Base-by-base conservation (phyloP, 2,888 invertebrate genomes). In the Morpho achilles region DNA sequence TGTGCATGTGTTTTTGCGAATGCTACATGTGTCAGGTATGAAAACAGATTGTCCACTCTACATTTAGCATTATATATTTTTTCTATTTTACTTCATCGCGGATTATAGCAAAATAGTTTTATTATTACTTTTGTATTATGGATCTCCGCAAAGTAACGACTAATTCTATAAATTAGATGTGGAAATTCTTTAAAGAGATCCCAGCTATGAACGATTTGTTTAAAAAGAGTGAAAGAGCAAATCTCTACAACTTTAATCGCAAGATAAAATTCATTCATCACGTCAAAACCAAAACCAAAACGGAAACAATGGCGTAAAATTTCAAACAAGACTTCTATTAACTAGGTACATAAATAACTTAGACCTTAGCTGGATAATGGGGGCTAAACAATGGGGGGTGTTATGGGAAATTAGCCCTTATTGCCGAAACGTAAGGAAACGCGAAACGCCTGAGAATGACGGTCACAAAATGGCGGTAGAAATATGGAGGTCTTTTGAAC, bases 391-490 rank as follows among this genome's bases (percentile, higher is more conserved):
- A 67, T 65, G 48, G 67, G 51, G 48, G 55, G 50, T 50, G 61
- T 48, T 58, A 59, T 16, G 32, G 59, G 49, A 66, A 67, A 66
- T 59, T 62, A 60, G 61, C 59, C 65, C 60, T 59, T 69, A 67
- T 63, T 58, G 60, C 63, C 10, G 49, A 16, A 62, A 46, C 58
- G 60, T 65, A 67, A 59, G 64, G 59, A 62, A 59, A 40, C 51
- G 44, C 50, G 40, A 39, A 23, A 48, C 51, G 64, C 57, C 67
- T 69, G 69, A 53, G 61, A 67, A 63, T 69, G 69, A 69, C 69
- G 66, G 66, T 63, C 61, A 62, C 64, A 59, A 67, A 69, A 67
- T 67, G 67, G 64, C 60, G 62, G 55, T 55, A 61, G 65, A 67
- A 67, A 67, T 67, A 69, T 66, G 66, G 64, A 62, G 62, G 62